Percentiles rank a stretch among this genome's conserved stretches.
Evolutionary conservation across 2,797 vertebrate species (phyloP).

Genomic region (Argentina silus): DNA sequence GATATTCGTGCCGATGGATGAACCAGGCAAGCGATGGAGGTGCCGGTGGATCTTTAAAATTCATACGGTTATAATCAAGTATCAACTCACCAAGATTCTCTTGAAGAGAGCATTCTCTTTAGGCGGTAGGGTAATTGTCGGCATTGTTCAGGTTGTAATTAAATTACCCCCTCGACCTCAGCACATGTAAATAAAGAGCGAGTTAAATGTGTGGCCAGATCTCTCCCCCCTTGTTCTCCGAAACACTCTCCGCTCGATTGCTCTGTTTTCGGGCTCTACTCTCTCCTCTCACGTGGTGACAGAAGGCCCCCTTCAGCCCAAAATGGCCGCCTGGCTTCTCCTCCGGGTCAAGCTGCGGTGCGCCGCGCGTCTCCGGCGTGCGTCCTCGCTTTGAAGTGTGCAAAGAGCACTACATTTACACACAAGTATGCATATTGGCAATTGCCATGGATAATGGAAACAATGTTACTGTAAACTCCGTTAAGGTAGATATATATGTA

Average conservation of each 20-base stretch:
- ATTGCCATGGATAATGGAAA: neutral
- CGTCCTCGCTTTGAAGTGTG: neutral
- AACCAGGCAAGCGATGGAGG: neutral
- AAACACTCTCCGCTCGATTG: conserved; percentile 70
- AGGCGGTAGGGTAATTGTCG: conserved; percentile 93
- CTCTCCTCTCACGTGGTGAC: conserved; percentile 81
- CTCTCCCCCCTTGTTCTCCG: conserved; percentile 56
- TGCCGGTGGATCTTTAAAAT: neutral
- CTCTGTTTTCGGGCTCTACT: conserved; percentile 66
- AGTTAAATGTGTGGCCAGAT: conserved; percentile 54
- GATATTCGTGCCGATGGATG: neutral
- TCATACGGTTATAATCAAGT: neutral
- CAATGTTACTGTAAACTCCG: neutral
- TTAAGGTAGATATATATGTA: too few species aligned
- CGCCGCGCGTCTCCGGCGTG: neutral
- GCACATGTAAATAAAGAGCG: conserved; percentile 82
- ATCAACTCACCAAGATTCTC: conserved; percentile 90
- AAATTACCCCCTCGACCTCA: conserved; percentile 76
- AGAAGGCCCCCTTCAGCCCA: conserved; percentile 74
- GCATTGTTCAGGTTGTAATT: conserved; percentile 82
- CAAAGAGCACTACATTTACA: neutral
- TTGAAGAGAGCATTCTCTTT: conserved; percentile 98
- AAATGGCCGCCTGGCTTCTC: conserved; percentile 88
- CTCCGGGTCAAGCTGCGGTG: conserved; percentile 77
- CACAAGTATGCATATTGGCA: neutral